These are phyloP conservation scores for Euleptes europaea DNA, from an alignment of 2,113 vertebrate genomes.

Conservation along the genomic window DNA sequence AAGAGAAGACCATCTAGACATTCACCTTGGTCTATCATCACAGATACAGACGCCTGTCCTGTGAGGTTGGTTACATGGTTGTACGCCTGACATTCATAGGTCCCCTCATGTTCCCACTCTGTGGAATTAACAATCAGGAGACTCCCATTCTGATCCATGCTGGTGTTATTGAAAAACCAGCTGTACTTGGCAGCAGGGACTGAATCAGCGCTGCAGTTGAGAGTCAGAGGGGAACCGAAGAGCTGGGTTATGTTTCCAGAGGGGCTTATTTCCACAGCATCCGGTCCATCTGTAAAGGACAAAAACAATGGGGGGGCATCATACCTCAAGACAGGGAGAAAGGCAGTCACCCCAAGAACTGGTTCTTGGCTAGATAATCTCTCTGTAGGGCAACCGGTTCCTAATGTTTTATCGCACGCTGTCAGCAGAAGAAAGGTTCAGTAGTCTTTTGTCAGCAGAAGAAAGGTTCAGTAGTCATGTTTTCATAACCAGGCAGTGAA, in stretches of 20 bases:
- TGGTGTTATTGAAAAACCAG: neutral
- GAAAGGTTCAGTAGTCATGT: too few species aligned
- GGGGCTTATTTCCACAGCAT: neutral
- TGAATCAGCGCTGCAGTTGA: neutral
- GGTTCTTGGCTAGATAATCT: neutral
- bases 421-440: too few species aligned
- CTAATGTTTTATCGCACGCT: too few species aligned
- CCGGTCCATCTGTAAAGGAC: neutral
- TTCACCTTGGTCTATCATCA: neutral
- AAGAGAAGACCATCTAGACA: neutral
- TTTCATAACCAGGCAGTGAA: too few species aligned
- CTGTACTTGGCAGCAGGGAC: neutral
- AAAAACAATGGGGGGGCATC: neutral
- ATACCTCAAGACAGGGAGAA: neutral
- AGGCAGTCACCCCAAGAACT: neutral
- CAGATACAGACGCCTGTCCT: too few species aligned
- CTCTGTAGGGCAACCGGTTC: too few species aligned
- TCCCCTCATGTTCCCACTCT: neutral
- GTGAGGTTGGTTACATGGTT: neutral
- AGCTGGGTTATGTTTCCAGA: neutral
- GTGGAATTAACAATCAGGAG: neutral
- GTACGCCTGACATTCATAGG: neutral
- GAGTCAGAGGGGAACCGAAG: neutral
- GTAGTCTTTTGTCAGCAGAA: too few species aligned
- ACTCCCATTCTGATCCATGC: too few species aligned